phyloP scores from a whole-genome alignment of 35 echinoderm and acorn worm genomes.

The Apostichopus californicus region DNA sequence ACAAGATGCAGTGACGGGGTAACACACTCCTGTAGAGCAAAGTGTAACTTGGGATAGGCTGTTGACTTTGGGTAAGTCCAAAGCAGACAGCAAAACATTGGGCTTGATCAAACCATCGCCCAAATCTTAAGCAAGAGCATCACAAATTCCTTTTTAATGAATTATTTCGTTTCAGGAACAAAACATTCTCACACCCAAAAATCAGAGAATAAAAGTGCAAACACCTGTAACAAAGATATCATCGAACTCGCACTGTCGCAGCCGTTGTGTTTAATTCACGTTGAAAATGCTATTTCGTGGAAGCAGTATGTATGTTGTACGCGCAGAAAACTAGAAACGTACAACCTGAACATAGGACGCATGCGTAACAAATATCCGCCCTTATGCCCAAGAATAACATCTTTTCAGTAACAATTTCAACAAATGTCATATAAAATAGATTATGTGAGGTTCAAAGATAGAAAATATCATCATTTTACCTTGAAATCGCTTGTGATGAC shows the following conservation, averaged over 20 bases:
- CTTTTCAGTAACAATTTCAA: too few species aligned
- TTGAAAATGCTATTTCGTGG: conserved; percentile 1
- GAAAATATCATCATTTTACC: too few species aligned
- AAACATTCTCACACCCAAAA: too few species aligned
- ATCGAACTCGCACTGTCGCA: too few species aligned
- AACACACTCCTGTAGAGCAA: not conserved
- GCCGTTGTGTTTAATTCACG: not conserved
- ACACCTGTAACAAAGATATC: too few species aligned
- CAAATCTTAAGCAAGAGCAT: not conserved
- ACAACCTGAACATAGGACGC: not conserved
- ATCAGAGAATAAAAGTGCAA: too few species aligned
- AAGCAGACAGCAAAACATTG: conserved; percentile 35
- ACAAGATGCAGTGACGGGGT: too few species aligned
- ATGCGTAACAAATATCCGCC: conserved; percentile 9
- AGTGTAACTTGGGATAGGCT: not conserved
- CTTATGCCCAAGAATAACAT: not conserved
- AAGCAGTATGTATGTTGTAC: not conserved
- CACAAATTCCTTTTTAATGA: too few species aligned
- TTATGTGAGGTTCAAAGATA: too few species aligned
- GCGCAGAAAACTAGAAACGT: not conserved
- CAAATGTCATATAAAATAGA: too few species aligned
- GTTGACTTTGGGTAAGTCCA: conserved; percentile 41
- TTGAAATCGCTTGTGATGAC: too few species aligned
- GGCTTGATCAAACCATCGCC: conserved; percentile 33
- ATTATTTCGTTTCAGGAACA: too few species aligned